A percentile compares a stretch with the other conserved stretches of the same genome.
Conservation (phyloP, 2,113 vertebrate genomes). For the Gambusia holbrooki region DNA sequence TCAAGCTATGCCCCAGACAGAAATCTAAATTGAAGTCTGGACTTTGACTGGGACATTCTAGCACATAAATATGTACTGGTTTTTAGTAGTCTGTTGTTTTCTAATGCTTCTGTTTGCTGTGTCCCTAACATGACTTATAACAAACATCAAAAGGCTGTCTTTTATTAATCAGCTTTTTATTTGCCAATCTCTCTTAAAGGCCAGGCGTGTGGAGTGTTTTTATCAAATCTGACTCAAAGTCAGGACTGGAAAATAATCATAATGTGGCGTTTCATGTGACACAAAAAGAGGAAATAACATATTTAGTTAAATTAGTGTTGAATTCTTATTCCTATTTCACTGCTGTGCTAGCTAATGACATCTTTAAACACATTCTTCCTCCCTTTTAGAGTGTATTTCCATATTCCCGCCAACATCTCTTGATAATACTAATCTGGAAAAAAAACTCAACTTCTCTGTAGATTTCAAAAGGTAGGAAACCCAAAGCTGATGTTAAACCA, state of each 20-base stretch:
- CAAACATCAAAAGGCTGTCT: background rate
- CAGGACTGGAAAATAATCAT: conserved; percentile 55
- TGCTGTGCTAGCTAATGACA: background rate
- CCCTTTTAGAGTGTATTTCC: conserved; percentile 86
- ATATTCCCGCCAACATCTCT: conserved; percentile 75
- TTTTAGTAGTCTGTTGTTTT: too few species aligned
- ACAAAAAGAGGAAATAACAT: conserved; percentile 52
- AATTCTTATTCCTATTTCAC: background rate
- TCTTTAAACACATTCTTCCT: conserved; percentile 2
- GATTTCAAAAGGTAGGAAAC: conserved; percentile 96
- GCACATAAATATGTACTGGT: too few species aligned
- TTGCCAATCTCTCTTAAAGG: background rate
- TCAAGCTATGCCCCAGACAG: background rate
- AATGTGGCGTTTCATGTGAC: conserved; percentile 28
- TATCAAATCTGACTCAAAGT: conserved; percentile 46
- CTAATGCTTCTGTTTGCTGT: background rate
- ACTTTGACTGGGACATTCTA: too few species aligned
- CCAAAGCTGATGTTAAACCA: background rate
- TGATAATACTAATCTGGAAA: conserved; percentile 54
- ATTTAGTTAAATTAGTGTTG: background rate
- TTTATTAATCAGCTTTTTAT: background rate
- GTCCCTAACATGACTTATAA: background rate
- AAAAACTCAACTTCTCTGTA: conserved; percentile 84
- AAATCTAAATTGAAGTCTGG: too few species aligned
- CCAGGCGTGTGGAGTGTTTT: conserved; percentile 12